Evolutionary conservation across 37 sponge, comb jelly and placozoan genomes (phyloP).

Genomic region (Bolinopsis microptera): DNA sequence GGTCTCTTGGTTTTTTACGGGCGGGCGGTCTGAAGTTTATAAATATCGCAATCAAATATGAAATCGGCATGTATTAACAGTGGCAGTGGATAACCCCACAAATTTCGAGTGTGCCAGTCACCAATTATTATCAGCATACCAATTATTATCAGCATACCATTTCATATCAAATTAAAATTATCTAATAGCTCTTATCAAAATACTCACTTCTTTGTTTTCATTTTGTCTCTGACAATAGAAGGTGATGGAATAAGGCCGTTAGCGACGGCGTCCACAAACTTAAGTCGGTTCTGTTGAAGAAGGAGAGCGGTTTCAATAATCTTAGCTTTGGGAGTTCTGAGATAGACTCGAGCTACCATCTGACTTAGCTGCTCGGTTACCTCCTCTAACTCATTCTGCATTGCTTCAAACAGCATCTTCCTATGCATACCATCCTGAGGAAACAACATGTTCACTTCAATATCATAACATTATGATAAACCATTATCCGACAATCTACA

Average conservation of each 20-base stretch:
- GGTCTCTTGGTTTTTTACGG: slow-evolving; percentile 42
- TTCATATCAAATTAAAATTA: too few species aligned
- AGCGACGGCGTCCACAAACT: slow-evolving; percentile 64
- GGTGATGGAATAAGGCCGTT: slow-evolving; percentile 41
- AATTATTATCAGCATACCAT: too few species aligned
- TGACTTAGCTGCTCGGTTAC: slow-evolving; percentile 76
- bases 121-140: too few species aligned
- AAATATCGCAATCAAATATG: too few species aligned
- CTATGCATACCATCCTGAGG: slow-evolving; percentile 63
- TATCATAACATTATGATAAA: not conserved
- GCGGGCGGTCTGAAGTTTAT: slow-evolving; percentile 27
- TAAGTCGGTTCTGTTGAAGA: slow-evolving; percentile 15
- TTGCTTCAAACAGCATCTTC: slow-evolving; percentile 58
- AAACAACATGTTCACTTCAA: not conserved
- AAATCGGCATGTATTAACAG: too few species aligned
- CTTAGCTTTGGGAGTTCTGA: slow-evolving; percentile 73
- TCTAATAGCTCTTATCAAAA: too few species aligned
- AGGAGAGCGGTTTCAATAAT: slow-evolving; percentile 70
- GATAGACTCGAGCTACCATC: slow-evolving; percentile 79
- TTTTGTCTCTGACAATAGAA: slow-evolving; percentile 16
- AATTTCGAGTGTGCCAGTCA: too few species aligned
- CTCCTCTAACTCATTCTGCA: slow-evolving; percentile 74
- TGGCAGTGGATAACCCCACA: too few species aligned
- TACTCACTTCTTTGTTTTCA: slow-evolving; percentile 64
- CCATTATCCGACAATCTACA: not conserved